Percentiles rank a stretch among this genome's conserved stretches.
These are phyloP conservation scores for Clarias gariepinus DNA, from an alignment of 2,113 vertebrate genomes.

Conservation along the genomic window DNA sequence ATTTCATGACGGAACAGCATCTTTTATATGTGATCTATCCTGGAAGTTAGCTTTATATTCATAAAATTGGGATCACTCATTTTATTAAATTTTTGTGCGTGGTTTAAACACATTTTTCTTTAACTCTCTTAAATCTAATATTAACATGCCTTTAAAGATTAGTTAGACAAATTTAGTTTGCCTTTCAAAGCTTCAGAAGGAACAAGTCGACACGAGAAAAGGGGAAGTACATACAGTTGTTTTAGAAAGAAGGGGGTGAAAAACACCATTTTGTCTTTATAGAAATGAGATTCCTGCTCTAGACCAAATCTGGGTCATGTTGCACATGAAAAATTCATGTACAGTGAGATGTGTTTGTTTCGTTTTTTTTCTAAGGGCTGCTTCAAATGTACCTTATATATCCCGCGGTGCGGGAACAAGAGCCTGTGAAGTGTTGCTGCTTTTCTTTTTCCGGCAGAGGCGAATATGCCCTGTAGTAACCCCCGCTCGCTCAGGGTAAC, in stretches of 20 bases:
- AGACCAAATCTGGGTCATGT: conserved; percentile 30
- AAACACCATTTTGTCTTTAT: background rate
- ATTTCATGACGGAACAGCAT: background rate
- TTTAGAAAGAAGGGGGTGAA: background rate
- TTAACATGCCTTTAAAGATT: background rate
- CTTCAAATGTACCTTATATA: background rate
- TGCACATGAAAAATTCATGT: conserved; percentile 36
- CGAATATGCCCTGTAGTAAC: conserved; percentile 85
- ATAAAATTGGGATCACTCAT: background rate
- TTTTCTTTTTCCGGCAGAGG: conserved; percentile 18
- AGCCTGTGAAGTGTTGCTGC: conserved; percentile 4
- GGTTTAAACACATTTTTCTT: background rate
- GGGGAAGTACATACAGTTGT: background rate
- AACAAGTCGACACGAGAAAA: background rate
- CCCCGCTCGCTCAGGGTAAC: conserved; percentile 81
- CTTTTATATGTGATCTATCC: too few species aligned
- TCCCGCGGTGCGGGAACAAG: background rate
- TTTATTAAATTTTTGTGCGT: background rate
- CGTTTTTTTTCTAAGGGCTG: background rate
- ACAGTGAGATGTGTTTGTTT: background rate
- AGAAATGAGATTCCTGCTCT: background rate
- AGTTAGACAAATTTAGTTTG: background rate
- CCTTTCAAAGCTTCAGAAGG: background rate
- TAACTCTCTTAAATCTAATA: background rate
- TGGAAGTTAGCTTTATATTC: background rate